Evolutionary conservation across 2,113 vertebrate species (phyloP).

Genomic region (Datnioides undecimradiatus): DNA sequence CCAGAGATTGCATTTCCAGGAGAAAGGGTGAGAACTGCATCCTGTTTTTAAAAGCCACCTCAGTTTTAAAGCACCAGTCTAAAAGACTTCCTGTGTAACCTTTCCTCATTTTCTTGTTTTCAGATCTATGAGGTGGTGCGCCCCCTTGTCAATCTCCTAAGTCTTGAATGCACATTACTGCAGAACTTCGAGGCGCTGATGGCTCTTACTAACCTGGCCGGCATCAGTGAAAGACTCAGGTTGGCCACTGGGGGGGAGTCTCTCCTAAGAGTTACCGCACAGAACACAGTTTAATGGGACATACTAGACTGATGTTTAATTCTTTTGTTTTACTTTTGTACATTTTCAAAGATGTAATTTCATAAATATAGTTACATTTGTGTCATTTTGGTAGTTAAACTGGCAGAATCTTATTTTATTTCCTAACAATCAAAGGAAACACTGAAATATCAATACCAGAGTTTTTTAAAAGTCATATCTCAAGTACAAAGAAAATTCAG

Average conservation of each 20-base stretch:
- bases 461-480: background rate
- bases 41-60: background rate
- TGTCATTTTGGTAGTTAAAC: background rate
- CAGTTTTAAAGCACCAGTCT: background rate
- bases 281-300: background rate
- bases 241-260: conserved; percentile 78
- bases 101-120: conserved; percentile 4
- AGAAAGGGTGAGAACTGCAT: conserved; percentile 87
- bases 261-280: conserved; percentile 4
- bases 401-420: too few relatives aligned
- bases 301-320: background rate
- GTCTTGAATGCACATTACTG: conserved; percentile 89
- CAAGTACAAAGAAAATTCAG: background rate
- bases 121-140: conserved; percentile 96
- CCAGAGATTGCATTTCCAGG: conserved; percentile 96
- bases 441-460: background rate
- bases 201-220: conserved; percentile 95
- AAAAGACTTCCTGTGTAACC: background rate
- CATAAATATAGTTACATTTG: background rate
- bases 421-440: too few relatives aligned
- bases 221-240: conserved; percentile 94
- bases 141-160: conserved; percentile 90
- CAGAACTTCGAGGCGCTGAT: conserved; percentile 99
- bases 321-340: background rate
- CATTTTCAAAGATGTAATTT: background rate